Evolutionary conservation across 2,113 vertebrate species (phyloP).

Genomic region (Gracilinanus agilis): DNA sequence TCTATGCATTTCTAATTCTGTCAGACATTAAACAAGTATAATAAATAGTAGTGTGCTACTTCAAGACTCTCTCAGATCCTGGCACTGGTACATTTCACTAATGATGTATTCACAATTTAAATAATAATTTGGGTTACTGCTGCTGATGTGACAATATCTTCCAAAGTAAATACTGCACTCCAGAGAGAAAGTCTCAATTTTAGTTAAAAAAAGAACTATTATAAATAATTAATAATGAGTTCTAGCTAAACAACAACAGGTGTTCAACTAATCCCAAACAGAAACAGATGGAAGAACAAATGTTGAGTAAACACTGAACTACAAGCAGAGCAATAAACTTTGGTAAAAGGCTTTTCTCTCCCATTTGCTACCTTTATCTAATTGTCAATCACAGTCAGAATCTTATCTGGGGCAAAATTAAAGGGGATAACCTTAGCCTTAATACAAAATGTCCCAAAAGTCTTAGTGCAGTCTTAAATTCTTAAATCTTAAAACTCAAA

Average conservation of each 20-base stretch:
- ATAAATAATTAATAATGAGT: constrained; percentile 72
- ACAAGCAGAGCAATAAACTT: constrained; percentile 61
- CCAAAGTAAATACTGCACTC: constrained; percentile 46
- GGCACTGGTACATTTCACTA: constrained; percentile 2
- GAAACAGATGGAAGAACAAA: constrained; percentile 72
- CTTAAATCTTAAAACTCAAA: neutral
- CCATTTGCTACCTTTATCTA: neutral
- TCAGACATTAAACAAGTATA: neutral
- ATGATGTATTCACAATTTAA: constrained; percentile 1
- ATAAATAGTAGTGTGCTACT: neutral
- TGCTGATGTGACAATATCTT: constrained; percentile 31
- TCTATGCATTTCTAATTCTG: neutral
- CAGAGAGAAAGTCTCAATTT: constrained; percentile 57
- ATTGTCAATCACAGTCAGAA: constrained; percentile 54
- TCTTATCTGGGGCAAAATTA: constrained; percentile 5
- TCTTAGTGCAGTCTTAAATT: neutral
- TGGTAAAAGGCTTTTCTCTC: constrained; percentile 39
- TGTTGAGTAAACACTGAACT: constrained; percentile 68
- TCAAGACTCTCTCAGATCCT: neutral
- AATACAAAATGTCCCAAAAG: neutral
- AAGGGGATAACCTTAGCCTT: neutral
- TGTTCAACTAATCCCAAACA: constrained; percentile 65
- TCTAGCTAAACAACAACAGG: constrained; percentile 75
- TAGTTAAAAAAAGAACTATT: constrained; percentile 69
- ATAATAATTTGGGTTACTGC: constrained; percentile 25